Evolutionary conservation across 1,140 invertebrate genomes (phyloP), one percentile per base, ranked within the genome.

Genomic region (Pseudachorutes palmiensis): DNA sequence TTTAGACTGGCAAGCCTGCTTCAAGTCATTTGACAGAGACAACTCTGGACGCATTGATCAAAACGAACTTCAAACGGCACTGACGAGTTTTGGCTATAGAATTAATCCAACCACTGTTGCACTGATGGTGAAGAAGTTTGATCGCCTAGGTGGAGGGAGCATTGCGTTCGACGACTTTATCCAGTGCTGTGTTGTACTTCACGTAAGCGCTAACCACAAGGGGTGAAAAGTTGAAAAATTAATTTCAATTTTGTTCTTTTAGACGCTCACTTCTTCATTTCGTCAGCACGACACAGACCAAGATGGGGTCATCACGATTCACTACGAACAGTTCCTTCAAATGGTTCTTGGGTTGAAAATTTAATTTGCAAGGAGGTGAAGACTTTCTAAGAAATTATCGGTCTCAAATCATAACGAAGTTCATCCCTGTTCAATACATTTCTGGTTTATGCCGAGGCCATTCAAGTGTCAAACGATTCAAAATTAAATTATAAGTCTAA

Each of bases 101-200:
- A 79, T 98, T 19, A 91, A 88, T n/a, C 91, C 96, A 72, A 79
- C 83, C 68, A 86, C 96, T 61, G 84, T 94, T 70, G 83, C 86
- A 68, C 85, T 89, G 33, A 81, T 98, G 72, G 82, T 99, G 24
- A 84, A 87, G 69, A 97, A 97, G 80, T 98, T 97, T 82, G 96
- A 98, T 79, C 81, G 95, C 70, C 87, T 87, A 76, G 93, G 93
- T n/a, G 82, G 83, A 73, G 91, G 91, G 41, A 90, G 87, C 0
- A 91, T 98, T 72, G 86, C 94, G 32, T 98, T 99, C 83, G 97
- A 99, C 83, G 96, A 98, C 80, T 99, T 98, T 76, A 98, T 99
- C 75, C 95, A 98, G 78, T 94, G 91, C 75, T 95, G 92, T 77
- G 85, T 97, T 67, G 87, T 92, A 14, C 80, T 98, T 71, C 89